Evolutionary conservation across 1,140 invertebrate species (phyloP), one percentile per base, ranked within the genome.

Genomic region (Aphis gossypii): DNA sequence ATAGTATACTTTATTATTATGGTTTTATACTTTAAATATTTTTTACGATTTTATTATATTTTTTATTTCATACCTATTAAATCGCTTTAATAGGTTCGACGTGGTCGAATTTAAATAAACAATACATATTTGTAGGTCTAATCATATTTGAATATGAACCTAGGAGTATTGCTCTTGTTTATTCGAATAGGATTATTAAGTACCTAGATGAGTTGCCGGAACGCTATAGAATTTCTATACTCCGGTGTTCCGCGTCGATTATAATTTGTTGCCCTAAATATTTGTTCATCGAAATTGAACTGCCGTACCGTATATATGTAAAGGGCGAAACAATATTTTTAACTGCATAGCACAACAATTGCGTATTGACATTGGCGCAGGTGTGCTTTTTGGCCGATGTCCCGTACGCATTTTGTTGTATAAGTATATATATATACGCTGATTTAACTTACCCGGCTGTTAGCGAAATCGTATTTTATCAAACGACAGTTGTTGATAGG

Each of bases 341-440:
- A 56, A 84, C 92, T 18, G 51, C 35, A 51, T 93, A 93, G 92
- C 92, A 84, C 92, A 54, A 84, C 82, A 93, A 86, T 93, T 93
- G 92, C 92, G 92, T 93, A 84, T 84, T 84, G 92, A 93, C 92
- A 93, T 93, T 93, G 91, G 91, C 41, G 44, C 91, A 48, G 91
- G 68, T 92, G 56, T 91, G 14, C 21, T 83, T 68, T 48, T 86
- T 86, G 92, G 82, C 92, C 30, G 48, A 84, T 84, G 92, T 93
- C 92, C 82, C 82, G 82, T 54, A 84, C 92, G 68, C 92, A 93
- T 84, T 93, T 93, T 93, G 90, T 92, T 92, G 90, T 92, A 92
- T 92, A 21, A 60, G 54, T 90, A 90, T 60, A 46, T 46, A 86
- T 86, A 86, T 86, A 86, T 56, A 46, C 44, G 84, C 41, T n/a